Evolutionary conservation across 2,888 invertebrate genomes (phyloP).

Genomic region (Phengaris alcon): DNA sequence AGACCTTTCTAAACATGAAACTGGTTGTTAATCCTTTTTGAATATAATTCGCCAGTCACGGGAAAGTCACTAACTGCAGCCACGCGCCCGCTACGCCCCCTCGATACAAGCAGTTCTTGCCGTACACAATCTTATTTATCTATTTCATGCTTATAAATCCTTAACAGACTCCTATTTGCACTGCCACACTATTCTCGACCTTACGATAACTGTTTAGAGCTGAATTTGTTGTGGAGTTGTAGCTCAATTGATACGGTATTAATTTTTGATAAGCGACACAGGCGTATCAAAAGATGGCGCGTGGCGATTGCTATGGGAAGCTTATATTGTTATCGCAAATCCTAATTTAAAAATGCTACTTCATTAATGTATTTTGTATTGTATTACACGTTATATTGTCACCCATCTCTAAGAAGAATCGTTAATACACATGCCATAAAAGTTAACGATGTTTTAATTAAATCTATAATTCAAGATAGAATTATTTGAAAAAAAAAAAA

Average conservation of each 20-base stretch:
- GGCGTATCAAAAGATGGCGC: slow-evolving; percentile 63
- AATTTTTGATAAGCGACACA: slow-evolving; percentile 46
- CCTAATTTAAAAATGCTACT: slow-evolving; percentile 28
- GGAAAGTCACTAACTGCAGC: slow-evolving; percentile 62
- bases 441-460: too few species aligned
- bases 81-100: slow-evolving; percentile 69
- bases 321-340: slow-evolving; percentile 38
- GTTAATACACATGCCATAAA: too few species aligned
- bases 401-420: too few species aligned
- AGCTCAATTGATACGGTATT: slow-evolving; percentile 41
- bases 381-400: slow-evolving; percentile 27
- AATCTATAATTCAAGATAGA: too few species aligned
- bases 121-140: slow-evolving; percentile 64
- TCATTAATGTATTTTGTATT: slow-evolving; percentile 33
- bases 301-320: slow-evolving; percentile 73
- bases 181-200: slow-evolving; percentile 33
- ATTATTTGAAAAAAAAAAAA: too few species aligned
- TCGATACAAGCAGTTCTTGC: slow-evolving; percentile 59
- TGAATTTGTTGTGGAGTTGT: slow-evolving; percentile 28
- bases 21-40: slow-evolving; percentile 15
- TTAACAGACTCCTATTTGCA: slow-evolving; percentile 39
- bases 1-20: background rate
- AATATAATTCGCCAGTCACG: slow-evolving; percentile 55
- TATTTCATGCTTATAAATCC: slow-evolving; percentile 61
- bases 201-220: slow-evolving; percentile 2